A percentile compares a stretch with the other conserved stretches of the same genome.
These are phyloP conservation scores for Bombyx huttoni DNA, from an alignment of 2,888 invertebrate species.

Conservation along the genomic window DNA sequence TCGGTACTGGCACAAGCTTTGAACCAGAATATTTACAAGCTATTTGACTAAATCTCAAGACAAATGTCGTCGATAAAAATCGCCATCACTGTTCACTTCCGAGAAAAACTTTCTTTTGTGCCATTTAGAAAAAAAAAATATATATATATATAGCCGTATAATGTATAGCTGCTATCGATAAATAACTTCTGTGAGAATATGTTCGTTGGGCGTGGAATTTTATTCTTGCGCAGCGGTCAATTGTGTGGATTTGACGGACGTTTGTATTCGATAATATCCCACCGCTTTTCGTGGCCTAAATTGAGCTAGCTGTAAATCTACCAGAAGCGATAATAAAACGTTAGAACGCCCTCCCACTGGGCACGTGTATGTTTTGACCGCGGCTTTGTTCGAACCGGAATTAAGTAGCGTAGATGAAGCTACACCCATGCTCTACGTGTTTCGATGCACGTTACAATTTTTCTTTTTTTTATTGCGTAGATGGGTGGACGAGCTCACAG, in stretches of 20 bases:
- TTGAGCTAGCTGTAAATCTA: conserved; percentile 5
- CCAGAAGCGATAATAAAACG: conserved; percentile 6
- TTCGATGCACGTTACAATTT: not conserved
- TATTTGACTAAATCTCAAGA: not conserved
- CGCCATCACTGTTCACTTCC: conserved; percentile 7
- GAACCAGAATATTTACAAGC: conserved; percentile 4
- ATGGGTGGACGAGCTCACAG: too few relatives aligned
- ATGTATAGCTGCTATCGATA: not conserved
- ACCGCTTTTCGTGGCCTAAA: conserved; percentile 5
- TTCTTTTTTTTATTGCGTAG: too few relatives aligned
- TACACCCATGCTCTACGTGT: not conserved
- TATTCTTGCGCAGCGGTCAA: not conserved
- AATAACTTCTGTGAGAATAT: not conserved
- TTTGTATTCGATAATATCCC: not conserved
- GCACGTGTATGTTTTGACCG: not conserved
- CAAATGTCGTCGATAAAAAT: conserved; percentile 12
- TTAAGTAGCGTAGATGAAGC: not conserved
- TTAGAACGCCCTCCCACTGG: conserved; percentile 1
- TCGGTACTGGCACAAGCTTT: conserved; percentile 4
- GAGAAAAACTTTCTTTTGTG: conserved; percentile 18
- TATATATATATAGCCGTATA: too few relatives aligned
- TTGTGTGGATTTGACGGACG: not conserved
- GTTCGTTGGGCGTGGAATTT: not conserved
- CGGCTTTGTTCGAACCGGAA: conserved; percentile 4
- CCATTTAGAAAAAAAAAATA: conserved; percentile 7